Evolutionary conservation across 2,888 invertebrate genomes (phyloP).

Genomic region (Hoplodrina ambigua): DNA sequence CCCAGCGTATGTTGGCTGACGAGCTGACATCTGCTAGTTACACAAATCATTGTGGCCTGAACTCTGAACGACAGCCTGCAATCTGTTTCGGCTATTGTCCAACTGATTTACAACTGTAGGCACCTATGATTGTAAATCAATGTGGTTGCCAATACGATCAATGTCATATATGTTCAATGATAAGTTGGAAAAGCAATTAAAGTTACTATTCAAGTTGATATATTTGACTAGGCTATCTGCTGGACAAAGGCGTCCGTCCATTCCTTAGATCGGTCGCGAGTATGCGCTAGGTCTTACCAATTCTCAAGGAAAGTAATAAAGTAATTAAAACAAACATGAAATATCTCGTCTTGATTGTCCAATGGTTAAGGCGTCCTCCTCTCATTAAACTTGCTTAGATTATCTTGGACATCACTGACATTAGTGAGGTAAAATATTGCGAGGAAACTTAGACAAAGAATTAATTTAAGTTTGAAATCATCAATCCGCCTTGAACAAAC

Average conservation of each 20-base stretch:
- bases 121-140: constrained; percentile 35
- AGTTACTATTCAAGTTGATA: neutral
- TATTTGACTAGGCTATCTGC: no score
- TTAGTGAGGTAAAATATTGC: no score
- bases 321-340: neutral
- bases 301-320: no score
- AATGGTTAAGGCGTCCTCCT: no score
- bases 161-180: neutral
- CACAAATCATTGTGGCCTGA: constrained; percentile 63
- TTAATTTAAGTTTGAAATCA: no score
- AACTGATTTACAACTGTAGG: constrained; percentile 47
- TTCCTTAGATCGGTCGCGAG: no score
- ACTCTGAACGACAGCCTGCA: constrained; percentile 58
- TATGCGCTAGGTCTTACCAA: no score
- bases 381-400: no score
- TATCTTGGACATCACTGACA: no score
- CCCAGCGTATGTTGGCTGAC: constrained; percentile 41
- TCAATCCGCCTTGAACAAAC: no score
- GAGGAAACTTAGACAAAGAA: no score
- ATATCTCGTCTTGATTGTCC: neutral
- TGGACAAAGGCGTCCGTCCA: no score
- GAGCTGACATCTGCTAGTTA: constrained; percentile 54
- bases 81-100: constrained; percentile 59
- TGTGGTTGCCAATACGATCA: constrained; percentile 10
- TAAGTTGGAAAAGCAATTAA: neutral